These are phyloP conservation scores for Aphaenogaster ashmeadi DNA, from an alignment of 1,140 invertebrate genomes.

Conservation along the genomic window DNA sequence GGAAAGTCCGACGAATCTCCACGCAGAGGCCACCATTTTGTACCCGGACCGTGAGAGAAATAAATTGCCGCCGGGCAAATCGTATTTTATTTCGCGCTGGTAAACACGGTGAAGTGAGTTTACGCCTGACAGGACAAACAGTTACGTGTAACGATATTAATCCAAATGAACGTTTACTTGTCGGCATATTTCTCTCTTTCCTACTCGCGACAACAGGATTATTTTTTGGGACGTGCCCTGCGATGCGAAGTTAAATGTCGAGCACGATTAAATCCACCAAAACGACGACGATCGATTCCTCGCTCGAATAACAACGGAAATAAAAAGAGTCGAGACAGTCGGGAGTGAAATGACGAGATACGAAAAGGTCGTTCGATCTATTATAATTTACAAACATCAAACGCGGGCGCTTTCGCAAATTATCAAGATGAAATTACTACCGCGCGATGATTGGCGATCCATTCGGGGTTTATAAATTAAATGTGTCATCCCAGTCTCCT, in stretches of 20 bases:
- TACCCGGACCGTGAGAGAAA: conserved; percentile 59
- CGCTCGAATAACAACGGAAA: not conserved
- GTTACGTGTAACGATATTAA: conserved; percentile 76
- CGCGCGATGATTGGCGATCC: conserved; percentile 29
- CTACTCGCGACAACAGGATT: conserved; percentile 38
- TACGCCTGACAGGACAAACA: conserved; percentile 72
- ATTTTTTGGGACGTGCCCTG: conserved; percentile 10
- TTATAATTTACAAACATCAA: conserved; percentile 21
- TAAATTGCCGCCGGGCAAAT: conserved; percentile 68
- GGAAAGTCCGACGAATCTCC: conserved; percentile 48
- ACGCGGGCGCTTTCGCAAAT: not conserved
- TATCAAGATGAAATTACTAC: not conserved
- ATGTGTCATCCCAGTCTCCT: conserved; percentile 51
- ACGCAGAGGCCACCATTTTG: conserved; percentile 46
- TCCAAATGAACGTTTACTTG: conserved; percentile 75
- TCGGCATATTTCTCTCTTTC: conserved; percentile 70
- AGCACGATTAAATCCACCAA: conserved; percentile 23
- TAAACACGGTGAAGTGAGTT: conserved; percentile 74
- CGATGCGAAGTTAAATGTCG: conserved; percentile 44
- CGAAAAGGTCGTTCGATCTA: not conserved
- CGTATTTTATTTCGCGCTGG: conserved; percentile 77
- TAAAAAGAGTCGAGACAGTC: not conserved
- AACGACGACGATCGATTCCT: conserved; percentile 38
- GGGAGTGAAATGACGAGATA: conserved; percentile 20
- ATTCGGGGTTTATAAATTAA: conserved; percentile 39